These are phyloP conservation scores for Diplolepis rosae DNA, from an alignment of 2,888 invertebrate genomes.

Conservation along the genomic window DNA sequence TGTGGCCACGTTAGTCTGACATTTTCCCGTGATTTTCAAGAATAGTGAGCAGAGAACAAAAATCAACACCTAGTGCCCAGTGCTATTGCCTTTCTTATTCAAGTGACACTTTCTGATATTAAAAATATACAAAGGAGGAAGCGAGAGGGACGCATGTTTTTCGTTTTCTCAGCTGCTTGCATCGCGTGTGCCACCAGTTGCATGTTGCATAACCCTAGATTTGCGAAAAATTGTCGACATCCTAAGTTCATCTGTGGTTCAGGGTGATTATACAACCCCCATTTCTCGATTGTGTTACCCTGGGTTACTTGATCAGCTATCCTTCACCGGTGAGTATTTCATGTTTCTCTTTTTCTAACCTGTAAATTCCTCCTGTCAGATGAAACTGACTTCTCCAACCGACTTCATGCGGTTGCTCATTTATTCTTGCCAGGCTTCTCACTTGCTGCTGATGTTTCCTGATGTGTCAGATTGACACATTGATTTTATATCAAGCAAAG, in stretches of 20 bases:
- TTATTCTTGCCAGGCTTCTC: neutral
- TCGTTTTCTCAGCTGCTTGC: constrained; percentile 38
- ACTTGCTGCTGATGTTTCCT: no score
- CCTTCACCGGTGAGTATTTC: constrained; percentile 46
- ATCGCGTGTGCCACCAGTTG: constrained; percentile 68
- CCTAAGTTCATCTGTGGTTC: neutral
- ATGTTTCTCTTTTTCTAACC: constrained; percentile 28
- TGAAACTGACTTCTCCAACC: constrained; percentile 29
- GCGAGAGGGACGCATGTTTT: constrained; percentile 7
- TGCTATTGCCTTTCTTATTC: neutral
- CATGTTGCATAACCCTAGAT: constrained; percentile 66
- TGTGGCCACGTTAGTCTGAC: constrained; percentile 9
- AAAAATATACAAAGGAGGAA: neutral
- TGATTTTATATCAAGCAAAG: neutral
- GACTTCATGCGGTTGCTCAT: constrained; percentile 8
- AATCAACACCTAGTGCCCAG: neutral
- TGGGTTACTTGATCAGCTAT: neutral
- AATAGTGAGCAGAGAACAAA: neutral
- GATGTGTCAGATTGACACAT: neutral
- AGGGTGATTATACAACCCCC: neutral
- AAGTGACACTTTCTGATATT: constrained; percentile 7
- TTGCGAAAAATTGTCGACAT: constrained; percentile 44
- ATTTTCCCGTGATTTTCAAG: neutral
- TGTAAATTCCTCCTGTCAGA: constrained; percentile 35
- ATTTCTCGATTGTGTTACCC: neutral